phyloP scores from a whole-genome alignment of 2,888 invertebrate species.

The Lithophane ornitopus region DNA sequence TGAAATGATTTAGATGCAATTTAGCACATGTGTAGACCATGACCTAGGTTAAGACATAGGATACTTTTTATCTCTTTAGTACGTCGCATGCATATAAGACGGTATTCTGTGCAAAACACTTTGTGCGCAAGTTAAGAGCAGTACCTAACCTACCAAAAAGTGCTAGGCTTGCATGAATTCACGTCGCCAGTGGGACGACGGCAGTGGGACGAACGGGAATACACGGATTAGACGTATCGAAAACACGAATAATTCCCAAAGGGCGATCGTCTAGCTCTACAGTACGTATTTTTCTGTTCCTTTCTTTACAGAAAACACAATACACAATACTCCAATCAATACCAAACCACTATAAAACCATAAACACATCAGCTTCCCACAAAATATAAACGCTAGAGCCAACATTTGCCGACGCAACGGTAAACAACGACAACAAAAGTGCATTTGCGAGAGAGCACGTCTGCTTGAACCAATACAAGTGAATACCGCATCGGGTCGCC shows the following conservation, averaged over 20 bases:
- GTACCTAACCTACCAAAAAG: too few species aligned
- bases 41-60: too few species aligned
- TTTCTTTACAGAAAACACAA: not conserved
- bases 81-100: too few species aligned
- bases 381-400: constrained; percentile 64
- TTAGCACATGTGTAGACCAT: too few species aligned
- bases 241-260: not conserved
- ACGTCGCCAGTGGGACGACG: too few species aligned
- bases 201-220: too few species aligned
- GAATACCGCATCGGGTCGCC: constrained; percentile 65
- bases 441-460: constrained; percentile 72
- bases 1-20: too few species aligned
- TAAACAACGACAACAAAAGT: constrained; percentile 75
- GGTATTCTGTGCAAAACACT: too few species aligned
- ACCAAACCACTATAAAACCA: constrained; percentile 46
- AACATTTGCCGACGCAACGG: constrained; percentile 67
- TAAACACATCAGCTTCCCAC: constrained; percentile 64
- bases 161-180: too few species aligned
- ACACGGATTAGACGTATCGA: not conserved
- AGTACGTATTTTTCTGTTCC: not conserved
- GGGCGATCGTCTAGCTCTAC: not conserved
- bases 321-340: constrained; percentile 44
- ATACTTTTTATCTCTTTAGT: too few species aligned
- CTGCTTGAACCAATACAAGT: constrained; percentile 67
- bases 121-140: too few species aligned